phyloP scores from a whole-genome alignment of 2,888 invertebrate genomes.

The Dasysyrphus tricinctus region DNA sequence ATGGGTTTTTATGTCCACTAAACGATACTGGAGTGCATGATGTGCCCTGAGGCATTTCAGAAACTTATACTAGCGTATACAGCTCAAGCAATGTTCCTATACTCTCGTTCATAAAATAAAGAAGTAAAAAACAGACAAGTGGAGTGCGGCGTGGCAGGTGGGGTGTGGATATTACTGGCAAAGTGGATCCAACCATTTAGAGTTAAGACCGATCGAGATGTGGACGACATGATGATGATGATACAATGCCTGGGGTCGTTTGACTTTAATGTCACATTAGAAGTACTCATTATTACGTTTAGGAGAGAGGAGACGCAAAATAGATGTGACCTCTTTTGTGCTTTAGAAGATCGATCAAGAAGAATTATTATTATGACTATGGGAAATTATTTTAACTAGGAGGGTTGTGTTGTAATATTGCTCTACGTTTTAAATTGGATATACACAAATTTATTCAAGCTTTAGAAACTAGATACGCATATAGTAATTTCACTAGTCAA shows the following conservation, averaged over 20 bases:
- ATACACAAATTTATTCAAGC: not conserved
- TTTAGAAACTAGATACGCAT: no score
- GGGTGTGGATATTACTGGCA: slow-evolving; percentile 17
- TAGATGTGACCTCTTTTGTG: slow-evolving; percentile 57
- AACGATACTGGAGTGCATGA: slow-evolving; percentile 74
- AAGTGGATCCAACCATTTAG: slow-evolving; percentile 54
- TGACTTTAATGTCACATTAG: slow-evolving; percentile 72
- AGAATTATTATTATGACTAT: not conserved
- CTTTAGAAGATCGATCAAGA: slow-evolving; percentile 15
- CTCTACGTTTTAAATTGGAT: not conserved
- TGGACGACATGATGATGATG: slow-evolving; percentile 65
- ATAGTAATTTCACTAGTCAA: no score
- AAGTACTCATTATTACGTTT: slow-evolving; percentile 58
- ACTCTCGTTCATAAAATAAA: slow-evolving; percentile 1
- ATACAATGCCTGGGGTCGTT: slow-evolving; percentile 65
- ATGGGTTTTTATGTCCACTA: slow-evolving; percentile 75
- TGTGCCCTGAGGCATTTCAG: slow-evolving; percentile 62
- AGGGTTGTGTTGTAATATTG: not conserved
- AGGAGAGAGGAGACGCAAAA: slow-evolving; percentile 18
- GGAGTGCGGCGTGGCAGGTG: not conserved
- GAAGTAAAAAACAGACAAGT: slow-evolving; percentile 35
- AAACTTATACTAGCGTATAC: slow-evolving; percentile 26
- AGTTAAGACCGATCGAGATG: slow-evolving; percentile 52
- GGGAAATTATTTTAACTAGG: not conserved
- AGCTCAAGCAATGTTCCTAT: not conserved